These are phyloP conservation scores for Protodeltote pygarga DNA, from an alignment of 2,888 invertebrate species.

Conservation along the genomic window DNA sequence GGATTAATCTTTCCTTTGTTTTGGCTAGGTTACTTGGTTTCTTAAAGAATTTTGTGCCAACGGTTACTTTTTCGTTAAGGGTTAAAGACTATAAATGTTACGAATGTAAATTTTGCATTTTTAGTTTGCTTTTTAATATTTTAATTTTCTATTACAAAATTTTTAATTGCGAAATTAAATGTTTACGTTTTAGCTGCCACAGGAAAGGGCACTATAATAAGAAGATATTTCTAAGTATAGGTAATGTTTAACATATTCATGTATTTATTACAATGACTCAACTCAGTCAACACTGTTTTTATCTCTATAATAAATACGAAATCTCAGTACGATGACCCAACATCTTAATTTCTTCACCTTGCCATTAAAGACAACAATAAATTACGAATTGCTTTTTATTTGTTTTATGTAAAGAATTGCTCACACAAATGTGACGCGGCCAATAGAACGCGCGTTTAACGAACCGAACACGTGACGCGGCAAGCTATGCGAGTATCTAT, in stretches of 20 bases:
- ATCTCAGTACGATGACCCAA: constrained; percentile 9
- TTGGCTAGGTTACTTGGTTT: constrained; percentile 19
- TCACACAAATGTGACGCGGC: background rate
- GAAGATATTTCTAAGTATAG: no score
- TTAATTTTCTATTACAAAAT: no score
- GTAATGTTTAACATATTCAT: no score
- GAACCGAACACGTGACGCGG: no score
- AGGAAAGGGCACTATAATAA: no score
- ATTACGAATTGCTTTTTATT: constrained; percentile 1
- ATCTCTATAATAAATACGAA: constrained; percentile 6
- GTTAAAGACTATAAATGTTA: constrained; percentile 39
- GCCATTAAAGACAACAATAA: constrained; percentile 7
- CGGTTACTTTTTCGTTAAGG: constrained; percentile 30
- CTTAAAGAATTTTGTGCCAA: constrained; percentile 29
- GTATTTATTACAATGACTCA: background rate
- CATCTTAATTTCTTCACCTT: constrained; percentile 8
- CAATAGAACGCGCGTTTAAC: background rate
- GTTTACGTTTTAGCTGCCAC: background rate
- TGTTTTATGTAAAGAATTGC: constrained; percentile 2
- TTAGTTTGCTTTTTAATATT: no score
- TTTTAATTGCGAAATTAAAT: no score
- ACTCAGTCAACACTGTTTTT: constrained; percentile 1
- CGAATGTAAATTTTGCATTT: background rate
- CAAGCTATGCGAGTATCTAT: no score
- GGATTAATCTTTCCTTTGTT: constrained; percentile 49